phyloP scores from a whole-genome alignment of 2,888 invertebrate species.

The Apamea monoglypha region DNA sequence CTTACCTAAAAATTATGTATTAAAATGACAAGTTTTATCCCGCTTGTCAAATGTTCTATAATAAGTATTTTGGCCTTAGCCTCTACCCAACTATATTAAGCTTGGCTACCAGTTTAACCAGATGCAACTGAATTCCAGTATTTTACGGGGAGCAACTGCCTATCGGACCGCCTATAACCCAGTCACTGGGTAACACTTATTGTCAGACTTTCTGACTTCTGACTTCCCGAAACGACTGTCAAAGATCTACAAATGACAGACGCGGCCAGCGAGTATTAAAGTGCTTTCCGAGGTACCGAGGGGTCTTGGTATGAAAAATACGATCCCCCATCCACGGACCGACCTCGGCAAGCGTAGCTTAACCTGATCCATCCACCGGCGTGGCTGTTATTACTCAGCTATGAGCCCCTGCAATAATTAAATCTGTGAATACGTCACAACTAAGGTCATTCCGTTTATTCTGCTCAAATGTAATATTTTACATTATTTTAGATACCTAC shows the following conservation, averaged over 20 bases:
- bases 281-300: too few species aligned
- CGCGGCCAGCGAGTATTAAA: neutral
- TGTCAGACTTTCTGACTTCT: neutral
- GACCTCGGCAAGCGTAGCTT: neutral
- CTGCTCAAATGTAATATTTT: conserved; percentile 49
- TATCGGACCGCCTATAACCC: neutral
- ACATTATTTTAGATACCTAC: conserved; percentile 19
- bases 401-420: neutral
- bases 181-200: neutral
- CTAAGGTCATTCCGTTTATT: conserved; percentile 15
- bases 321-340: neutral
- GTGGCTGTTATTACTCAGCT: neutral
- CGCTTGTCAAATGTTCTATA: neutral
- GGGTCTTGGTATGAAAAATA: too few species aligned
- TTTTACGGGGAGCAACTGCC: neutral
- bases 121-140: neutral
- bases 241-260: neutral
- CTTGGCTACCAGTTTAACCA: neutral
- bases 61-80: too few species aligned
- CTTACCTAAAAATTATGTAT: neutral
- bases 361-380: neutral
- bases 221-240: neutral
- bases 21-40: neutral
- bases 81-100: neutral
- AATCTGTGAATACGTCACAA: neutral